A percentile compares a stretch with the other conserved stretches of the same genome.
Conservation (phyloP, 1,140 invertebrate species). For the Stegodyphus dumicola region DNA sequence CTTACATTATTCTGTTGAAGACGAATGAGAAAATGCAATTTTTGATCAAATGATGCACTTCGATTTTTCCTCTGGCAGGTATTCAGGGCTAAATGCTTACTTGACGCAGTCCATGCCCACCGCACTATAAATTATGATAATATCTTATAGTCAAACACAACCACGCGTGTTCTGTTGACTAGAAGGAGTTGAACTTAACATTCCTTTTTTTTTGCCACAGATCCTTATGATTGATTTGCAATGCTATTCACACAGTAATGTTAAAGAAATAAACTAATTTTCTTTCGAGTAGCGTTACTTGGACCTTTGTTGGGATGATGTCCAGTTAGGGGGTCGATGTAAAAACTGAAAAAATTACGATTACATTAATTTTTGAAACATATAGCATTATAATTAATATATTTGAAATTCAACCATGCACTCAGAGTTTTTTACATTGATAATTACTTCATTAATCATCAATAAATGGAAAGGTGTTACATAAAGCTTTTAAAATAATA, state of each 20-base stretch:
- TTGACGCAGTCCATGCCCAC: constrained; percentile 48
- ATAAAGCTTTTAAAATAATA: too few species aligned
- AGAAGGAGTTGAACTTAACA: neutral
- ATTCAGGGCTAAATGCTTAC: constrained; percentile 50
- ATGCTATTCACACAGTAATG: neutral
- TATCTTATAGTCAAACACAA: constrained; percentile 41
- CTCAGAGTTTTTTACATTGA: too few species aligned
- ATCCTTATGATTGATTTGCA: neutral
- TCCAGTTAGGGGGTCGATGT: constrained; percentile 4
- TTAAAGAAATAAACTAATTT: constrained; percentile 11
- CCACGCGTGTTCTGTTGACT: constrained; percentile 44
- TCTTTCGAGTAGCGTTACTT: constrained; percentile 52
- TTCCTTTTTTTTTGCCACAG: too few species aligned
- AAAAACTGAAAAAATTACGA: too few species aligned
- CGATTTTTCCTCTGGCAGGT: constrained; percentile 3
- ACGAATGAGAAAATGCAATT: neutral
- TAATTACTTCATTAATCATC: too few species aligned
- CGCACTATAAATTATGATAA: constrained; percentile 60
- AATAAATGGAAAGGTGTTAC: too few species aligned
- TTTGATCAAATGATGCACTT: neutral
- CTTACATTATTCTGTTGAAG: constrained; percentile 6
- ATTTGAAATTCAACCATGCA: too few species aligned
- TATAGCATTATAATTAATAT: too few species aligned
- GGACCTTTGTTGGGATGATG: constrained; percentile 49
- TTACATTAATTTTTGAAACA: too few species aligned